These are phyloP conservation scores for Thera obeliscata DNA, from an alignment of 2,888 invertebrate species.

Conservation along the genomic window DNA sequence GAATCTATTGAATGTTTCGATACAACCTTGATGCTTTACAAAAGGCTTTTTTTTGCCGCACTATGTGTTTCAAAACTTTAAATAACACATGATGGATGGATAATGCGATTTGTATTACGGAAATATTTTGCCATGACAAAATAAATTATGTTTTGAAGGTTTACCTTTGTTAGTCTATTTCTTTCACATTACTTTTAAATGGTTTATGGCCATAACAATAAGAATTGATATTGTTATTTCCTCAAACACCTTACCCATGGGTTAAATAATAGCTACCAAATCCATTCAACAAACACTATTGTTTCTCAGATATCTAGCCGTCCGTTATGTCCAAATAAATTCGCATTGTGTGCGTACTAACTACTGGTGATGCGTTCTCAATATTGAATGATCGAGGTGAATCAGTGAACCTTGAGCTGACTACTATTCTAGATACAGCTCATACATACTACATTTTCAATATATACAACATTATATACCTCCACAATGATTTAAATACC, in stretches of 20 bases:
- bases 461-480: not conserved
- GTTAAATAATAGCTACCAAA: not conserved
- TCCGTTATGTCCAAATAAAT: conserved; percentile 59
- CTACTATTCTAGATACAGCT: not conserved
- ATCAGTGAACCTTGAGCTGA: conserved; percentile 10
- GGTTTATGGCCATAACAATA: not conserved
- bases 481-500: not conserved
- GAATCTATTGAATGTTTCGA: conserved; percentile 11
- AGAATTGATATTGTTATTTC: not conserved
- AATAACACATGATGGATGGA: not conserved
- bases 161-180: not conserved
- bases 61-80: conserved; percentile 10
- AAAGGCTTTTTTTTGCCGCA: conserved; percentile 1
- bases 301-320: conserved; percentile 45
- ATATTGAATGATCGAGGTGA: conserved; percentile 15
- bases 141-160: conserved; percentile 1
- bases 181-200: not conserved
- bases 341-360: conserved; percentile 23
- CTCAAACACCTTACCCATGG: not conserved
- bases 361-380: conserved; percentile 40
- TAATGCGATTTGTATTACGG: not conserved
- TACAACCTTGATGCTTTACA: conserved; percentile 16
- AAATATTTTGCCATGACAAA: not conserved
- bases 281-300: conserved; percentile 46
- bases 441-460: not conserved